phyloP scores from a whole-genome alignment of 2,888 invertebrate genomes.

The Eucera pruinosa region DNA sequence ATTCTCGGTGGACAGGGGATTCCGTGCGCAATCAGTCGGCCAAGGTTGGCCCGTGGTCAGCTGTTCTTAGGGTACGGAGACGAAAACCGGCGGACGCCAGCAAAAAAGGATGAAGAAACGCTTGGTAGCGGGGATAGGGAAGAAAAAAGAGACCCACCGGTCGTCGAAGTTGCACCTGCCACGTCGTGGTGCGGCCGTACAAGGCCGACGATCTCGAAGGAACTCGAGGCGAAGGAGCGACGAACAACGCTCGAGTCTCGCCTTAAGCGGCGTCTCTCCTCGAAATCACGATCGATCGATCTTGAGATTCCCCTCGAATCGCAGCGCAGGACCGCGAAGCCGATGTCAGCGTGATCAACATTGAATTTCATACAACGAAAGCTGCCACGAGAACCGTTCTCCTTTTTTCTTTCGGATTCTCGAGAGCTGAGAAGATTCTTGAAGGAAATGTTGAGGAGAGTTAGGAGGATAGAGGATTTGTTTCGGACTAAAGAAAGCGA shows the following conservation, averaged over 20 bases:
- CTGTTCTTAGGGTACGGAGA: slow-evolving; percentile 66
- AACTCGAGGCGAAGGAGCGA: slow-evolving; percentile 70
- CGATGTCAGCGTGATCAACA: slow-evolving; percentile 51
- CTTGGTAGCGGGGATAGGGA: slow-evolving; percentile 34
- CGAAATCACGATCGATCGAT: slow-evolving; percentile 70
- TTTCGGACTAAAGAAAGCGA: background rate
- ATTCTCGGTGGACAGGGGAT: slow-evolving; percentile 24
- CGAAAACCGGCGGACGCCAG: slow-evolving; percentile 66
- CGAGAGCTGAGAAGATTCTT: background rate
- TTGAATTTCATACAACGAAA: slow-evolving; percentile 60
- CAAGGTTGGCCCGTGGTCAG: slow-evolving; percentile 76
- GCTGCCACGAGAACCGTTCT: slow-evolving; percentile 12
- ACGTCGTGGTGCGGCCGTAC: slow-evolving; percentile 79
- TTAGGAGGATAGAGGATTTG: background rate
- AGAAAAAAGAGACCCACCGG: slow-evolving; percentile 60
- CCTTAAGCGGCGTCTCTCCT: slow-evolving; percentile 72
- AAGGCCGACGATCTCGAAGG: slow-evolving; percentile 77
- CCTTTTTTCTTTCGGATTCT: background rate
- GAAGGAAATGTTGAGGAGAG: background rate
- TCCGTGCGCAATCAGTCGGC: slow-evolving; percentile 66
- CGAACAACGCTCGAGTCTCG: slow-evolving; percentile 74
- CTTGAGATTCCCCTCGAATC: slow-evolving; percentile 56
- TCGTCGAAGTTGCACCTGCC: slow-evolving; percentile 77
- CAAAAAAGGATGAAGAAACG: slow-evolving; percentile 48
- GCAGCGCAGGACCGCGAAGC: slow-evolving; percentile 28